phyloP scores from a whole-genome alignment of 2,888 invertebrate genomes.

The Gryllus longicercus region DNA sequence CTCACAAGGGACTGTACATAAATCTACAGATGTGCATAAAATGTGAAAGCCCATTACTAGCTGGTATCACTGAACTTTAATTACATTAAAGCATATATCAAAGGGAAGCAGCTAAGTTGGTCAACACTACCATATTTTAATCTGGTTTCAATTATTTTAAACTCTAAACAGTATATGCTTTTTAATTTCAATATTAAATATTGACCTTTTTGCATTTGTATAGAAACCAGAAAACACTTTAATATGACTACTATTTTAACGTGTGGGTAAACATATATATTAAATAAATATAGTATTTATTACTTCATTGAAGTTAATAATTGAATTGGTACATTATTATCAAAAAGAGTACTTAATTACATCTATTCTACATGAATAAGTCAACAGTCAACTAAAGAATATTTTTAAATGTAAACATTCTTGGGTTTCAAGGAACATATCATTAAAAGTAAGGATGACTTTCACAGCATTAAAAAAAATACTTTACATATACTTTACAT shows the following conservation, averaged over 20 bases:
- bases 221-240: background rate
- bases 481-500: background rate
- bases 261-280: background rate
- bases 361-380: background rate
- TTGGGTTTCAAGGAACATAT: conserved; percentile 10
- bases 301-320: conserved; percentile 7
- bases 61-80: background rate
- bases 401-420: background rate
- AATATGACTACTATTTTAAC: background rate
- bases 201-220: background rate
- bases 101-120: background rate
- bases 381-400: conserved; percentile 11
- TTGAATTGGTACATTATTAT: background rate
- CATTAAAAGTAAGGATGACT: background rate
- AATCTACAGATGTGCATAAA: background rate
- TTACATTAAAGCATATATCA: conserved; percentile 10
- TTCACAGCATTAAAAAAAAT: background rate
- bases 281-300: conserved; percentile 3
- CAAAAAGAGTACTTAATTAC: background rate
- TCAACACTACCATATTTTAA: background rate
- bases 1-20: background rate
- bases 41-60: background rate
- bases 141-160: background rate
- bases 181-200: background rate
- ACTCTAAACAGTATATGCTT: background rate